Evolutionary conservation across 2,888 invertebrate genomes (phyloP), one percentile per base, ranked within the genome.

Genomic region (Eupithecia vulgata): DNA sequence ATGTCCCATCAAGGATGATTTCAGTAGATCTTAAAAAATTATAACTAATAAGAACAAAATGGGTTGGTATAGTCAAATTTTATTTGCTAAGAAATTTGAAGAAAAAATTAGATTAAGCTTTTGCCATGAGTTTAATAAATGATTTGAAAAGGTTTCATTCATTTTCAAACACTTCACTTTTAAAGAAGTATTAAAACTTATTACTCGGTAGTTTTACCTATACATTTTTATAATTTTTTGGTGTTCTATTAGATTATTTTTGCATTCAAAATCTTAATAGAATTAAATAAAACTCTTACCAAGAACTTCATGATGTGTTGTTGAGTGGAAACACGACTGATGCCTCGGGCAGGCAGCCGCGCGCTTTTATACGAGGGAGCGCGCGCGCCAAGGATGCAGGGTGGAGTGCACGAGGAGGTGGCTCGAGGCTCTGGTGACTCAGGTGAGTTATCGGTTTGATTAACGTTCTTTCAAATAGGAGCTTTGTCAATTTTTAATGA

Each of bases 271-370:
- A 57, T 57, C 13, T 12, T 1, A 25, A 25, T 1, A 25, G 1
- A 57, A 57, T 25, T 0, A 57, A 52, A 25, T 42, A 71, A 57
- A 72, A 67, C 68, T 72, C 70, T 80, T 76, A 81, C 81, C 81
- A 81, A 78, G 77, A 81, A 80, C 72, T 81, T 81, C 81, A 81
- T 81, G 81, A 76, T 80, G 80, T 75, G 61, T 42, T 37, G 65
- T 64, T 74, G 78, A 59, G 42, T 72, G 69, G 61, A 65, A 70
- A 52, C 70, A 68, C 75, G 74, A 81, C 80, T 81, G 80, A 78
- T 79, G 75, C 4, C 25, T 57, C 57, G 45, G 48, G 67, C 67
- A 35, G 48, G 64, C 35, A 72, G 76, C 74, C 40, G 37, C 5
- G 13, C 1, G 66, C 69, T 79, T 79, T 75, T 79, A 79, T 79